phyloP scores from a whole-genome alignment of 2,113 vertebrate genomes.

The Odobenus rosmarus region DNA sequence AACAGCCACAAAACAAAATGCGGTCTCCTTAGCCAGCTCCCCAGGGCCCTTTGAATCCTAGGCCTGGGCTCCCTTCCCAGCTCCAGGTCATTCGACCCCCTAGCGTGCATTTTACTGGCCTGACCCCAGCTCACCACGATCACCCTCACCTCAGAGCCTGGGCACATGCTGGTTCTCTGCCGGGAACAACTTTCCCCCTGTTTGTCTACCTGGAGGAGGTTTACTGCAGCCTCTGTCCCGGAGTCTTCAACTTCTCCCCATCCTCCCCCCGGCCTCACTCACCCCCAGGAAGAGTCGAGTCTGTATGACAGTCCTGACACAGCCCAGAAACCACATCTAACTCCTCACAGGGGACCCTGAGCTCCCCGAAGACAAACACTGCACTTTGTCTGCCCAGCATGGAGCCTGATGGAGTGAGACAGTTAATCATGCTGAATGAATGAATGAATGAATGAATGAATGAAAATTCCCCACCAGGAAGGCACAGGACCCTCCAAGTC shows the following conservation, averaged over 20 bases:
- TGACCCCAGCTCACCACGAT: rapidly evolving
- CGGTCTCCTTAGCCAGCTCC: background rate
- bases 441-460: background rate
- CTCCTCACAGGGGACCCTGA: background rate
- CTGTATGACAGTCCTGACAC: background rate
- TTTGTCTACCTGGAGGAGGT: background rate
- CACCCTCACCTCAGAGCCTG: background rate
- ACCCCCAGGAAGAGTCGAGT: background rate
- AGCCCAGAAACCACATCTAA: too few species aligned
- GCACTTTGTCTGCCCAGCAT: background rate
- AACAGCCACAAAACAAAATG: background rate
- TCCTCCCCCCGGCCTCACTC: background rate
- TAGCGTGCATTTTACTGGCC: rapidly evolving
- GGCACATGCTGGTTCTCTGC: too few species aligned
- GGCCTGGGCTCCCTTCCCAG: rapidly evolving
- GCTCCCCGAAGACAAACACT: background rate
- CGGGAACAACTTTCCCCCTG: background rate
- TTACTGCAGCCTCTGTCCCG: background rate
- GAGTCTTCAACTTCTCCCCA: background rate
- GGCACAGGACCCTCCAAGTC: background rate
- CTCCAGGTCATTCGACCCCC: rapidly evolving
- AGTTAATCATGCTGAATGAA: background rate
- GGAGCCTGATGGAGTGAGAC: background rate
- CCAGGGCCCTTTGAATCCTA: too few species aligned
- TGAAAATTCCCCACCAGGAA: background rate